Conservation (phyloP, 2,888 invertebrate species). For the Dynastes maya region DNA sequence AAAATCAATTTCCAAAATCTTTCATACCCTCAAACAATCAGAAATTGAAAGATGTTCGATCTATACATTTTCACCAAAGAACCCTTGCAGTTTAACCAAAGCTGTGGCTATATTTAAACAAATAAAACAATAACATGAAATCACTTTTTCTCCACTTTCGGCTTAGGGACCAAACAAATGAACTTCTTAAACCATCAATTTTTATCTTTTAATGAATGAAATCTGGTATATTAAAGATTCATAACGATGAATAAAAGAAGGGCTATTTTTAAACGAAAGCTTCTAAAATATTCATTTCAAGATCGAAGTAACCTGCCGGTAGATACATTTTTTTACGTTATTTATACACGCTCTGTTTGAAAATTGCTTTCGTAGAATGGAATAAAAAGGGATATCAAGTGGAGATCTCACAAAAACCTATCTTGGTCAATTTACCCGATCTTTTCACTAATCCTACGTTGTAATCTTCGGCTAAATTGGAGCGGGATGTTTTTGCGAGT, state of each 20-base stretch:
- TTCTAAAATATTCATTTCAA: slow-evolving; percentile 12
- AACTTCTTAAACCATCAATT: too few species aligned
- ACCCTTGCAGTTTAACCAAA: too few species aligned
- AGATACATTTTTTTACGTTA: background rate
- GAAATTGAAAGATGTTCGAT: too few species aligned
- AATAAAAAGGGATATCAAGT: background rate
- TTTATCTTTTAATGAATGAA: background rate
- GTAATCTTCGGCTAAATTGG: slow-evolving; percentile 22
- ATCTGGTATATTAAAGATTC: background rate
- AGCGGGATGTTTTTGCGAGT: slow-evolving; percentile 2
- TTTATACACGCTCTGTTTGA: background rate
- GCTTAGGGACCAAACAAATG: too few species aligned
- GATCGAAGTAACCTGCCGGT: background rate
- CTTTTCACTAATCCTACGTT: slow-evolving; percentile 13
- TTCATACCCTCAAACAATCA: too few species aligned
- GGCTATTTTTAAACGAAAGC: background rate
- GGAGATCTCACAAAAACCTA: slow-evolving; percentile 3
- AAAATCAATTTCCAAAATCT: too few species aligned
- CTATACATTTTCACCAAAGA: too few species aligned
- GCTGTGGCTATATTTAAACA: too few species aligned
- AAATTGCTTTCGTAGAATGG: slow-evolving; percentile 12
- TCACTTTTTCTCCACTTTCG: too few species aligned
- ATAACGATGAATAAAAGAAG: background rate
- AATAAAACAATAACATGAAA: too few species aligned
- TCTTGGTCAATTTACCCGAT: slow-evolving; percentile 20